Percentiles rank a stretch among this genome's conserved stretches.
Evolutionary conservation across 2,888 invertebrate genomes (phyloP).

Genomic region (Digitonthophagus gazella): DNA sequence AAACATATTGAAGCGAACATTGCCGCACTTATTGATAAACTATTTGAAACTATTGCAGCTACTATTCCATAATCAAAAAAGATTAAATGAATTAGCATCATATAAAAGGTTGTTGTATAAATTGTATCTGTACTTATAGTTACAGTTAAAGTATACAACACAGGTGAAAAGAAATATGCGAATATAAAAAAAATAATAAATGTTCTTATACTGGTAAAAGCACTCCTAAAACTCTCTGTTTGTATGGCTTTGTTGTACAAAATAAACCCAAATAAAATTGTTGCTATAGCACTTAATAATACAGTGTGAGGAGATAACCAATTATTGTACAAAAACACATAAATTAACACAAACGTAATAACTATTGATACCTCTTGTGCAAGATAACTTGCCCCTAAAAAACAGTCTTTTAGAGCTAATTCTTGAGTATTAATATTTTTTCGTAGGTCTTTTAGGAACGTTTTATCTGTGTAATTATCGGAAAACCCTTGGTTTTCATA

Average conservation of each 20-base stretch:
- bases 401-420: constrained; percentile 67
- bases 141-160: constrained; percentile 91
- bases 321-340: constrained; percentile 69
- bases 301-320: constrained; percentile 64
- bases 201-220: constrained; percentile 63
- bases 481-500: constrained; percentile 85
- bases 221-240: constrained; percentile 29
- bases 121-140: constrained; percentile 98
- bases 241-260: constrained; percentile 53
- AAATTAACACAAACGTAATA: constrained; percentile 69
- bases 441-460: constrained; percentile 79
- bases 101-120: constrained; percentile 85
- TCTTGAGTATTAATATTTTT: constrained; percentile 80
- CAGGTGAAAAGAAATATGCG: constrained; percentile 86
- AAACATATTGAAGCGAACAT: constrained; percentile 94
- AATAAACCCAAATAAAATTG: constrained; percentile 64
- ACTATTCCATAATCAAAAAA: constrained; percentile 91
- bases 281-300: constrained; percentile 57
- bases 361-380: constrained; percentile 79
- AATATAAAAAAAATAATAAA: constrained; percentile 79
- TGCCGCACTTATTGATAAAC: constrained; percentile 90
- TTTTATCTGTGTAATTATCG: constrained; percentile 88
- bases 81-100: constrained; percentile 83
- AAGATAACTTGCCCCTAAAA: constrained; percentile 74
- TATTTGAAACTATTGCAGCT: constrained; percentile 85